Conservation (phyloP, 2,888 invertebrate species). For the Cheilosia soror region DNA sequence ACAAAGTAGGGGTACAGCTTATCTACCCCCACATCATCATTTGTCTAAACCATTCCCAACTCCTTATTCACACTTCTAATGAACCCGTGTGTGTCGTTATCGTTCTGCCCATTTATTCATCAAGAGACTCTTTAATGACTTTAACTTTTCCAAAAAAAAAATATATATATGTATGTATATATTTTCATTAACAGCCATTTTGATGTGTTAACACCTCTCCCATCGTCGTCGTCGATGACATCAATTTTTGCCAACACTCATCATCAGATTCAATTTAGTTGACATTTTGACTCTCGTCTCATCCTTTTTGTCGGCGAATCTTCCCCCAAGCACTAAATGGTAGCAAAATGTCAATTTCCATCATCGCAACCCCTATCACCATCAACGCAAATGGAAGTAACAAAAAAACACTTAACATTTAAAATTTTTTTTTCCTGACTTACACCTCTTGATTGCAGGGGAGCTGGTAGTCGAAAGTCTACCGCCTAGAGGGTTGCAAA, state of each 20-base stretch:
- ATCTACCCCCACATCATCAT: no score
- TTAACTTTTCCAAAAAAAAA: slow-evolving; percentile 19
- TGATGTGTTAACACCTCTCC: slow-evolving; percentile 40
- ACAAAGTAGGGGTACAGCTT: no score
- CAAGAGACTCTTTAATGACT: slow-evolving; percentile 33
- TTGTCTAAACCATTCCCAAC: no score
- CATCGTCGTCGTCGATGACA: slow-evolving; percentile 63
- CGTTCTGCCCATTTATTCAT: slow-evolving; percentile 6
- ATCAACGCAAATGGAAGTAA: slow-evolving; percentile 65
- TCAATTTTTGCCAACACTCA: slow-evolving; percentile 74
- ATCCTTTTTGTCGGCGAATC: neutral
- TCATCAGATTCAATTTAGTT: slow-evolving; percentile 76
- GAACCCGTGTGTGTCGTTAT: no score
- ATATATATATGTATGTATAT: slow-evolving; percentile 34
- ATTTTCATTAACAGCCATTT: slow-evolving; percentile 72
- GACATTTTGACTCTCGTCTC: slow-evolving; percentile 68
- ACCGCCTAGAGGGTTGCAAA: slow-evolving; percentile 59
- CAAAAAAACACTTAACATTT: slow-evolving; percentile 75
- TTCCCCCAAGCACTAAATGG: slow-evolving; percentile 66
- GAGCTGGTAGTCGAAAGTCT: slow-evolving; percentile 37
- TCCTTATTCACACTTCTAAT: no score
- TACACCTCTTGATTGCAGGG: slow-evolving; percentile 39
- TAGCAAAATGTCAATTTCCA: slow-evolving; percentile 74
- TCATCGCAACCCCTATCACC: slow-evolving; percentile 24
- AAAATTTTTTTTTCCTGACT: slow-evolving; percentile 42